A percentile compares a stretch with the other conserved stretches of the same genome.
phyloP scores from a whole-genome alignment of 2,888 invertebrate genomes.

The Cephus spinipes region DNA sequence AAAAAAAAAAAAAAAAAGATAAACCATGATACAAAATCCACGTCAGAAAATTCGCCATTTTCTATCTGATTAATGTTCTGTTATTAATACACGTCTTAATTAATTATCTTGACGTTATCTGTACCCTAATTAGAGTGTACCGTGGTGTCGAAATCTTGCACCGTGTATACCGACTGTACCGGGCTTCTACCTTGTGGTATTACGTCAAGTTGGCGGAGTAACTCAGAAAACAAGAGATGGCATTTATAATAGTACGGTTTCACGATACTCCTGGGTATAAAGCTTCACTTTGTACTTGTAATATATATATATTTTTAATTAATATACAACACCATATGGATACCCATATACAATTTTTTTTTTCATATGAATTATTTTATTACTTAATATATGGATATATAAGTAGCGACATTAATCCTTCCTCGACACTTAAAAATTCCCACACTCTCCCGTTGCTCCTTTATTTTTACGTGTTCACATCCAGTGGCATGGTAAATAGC shows the following conservation, averaged over 20 bases:
- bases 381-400: too few species aligned
- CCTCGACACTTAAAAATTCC: too few species aligned
- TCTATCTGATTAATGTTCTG: constrained; percentile 45
- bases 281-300: too few species aligned
- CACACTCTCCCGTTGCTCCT: too few species aligned
- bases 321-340: too few species aligned
- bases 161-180: constrained; percentile 29
- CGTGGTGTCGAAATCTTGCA: constrained; percentile 62
- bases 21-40: constrained; percentile 11
- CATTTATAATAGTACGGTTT: constrained; percentile 55
- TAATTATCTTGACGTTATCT: constrained; percentile 54
- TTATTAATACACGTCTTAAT: constrained; percentile 61
- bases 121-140: constrained; percentile 56
- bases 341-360: too few species aligned
- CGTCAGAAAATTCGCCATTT: background rate
- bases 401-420: too few species aligned
- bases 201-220: background rate
- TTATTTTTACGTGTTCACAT: too few species aligned
- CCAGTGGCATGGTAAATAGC: constrained; percentile 36
- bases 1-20: background rate
- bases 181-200: background rate
- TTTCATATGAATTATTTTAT: too few species aligned
- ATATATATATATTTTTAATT: too few species aligned
- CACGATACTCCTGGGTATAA: constrained; percentile 22
- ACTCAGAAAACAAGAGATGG: constrained; percentile 11